Conservation (phyloP, 2,797 vertebrate genomes). For the Pseudotriccus pelzelni region DNA sequence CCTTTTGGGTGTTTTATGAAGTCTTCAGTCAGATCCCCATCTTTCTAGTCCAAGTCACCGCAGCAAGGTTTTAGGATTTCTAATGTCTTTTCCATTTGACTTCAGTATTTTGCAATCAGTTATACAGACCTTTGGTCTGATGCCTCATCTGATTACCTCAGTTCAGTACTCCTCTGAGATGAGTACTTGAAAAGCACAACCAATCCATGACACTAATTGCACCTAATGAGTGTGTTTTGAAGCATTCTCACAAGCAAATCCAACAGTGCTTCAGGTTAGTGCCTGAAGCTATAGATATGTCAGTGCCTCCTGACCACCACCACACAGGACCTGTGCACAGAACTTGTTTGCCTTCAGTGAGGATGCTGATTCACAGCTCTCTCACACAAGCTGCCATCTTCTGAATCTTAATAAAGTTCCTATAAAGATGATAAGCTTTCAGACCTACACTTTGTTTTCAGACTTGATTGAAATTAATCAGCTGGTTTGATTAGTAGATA, state of each 20-base stretch:
- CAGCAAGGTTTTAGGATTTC: not conserved
- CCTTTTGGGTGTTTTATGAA: not conserved
- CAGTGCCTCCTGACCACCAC: not conserved
- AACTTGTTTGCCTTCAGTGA: not conserved
- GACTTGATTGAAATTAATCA: constrained; percentile 9
- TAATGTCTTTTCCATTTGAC: not conserved
- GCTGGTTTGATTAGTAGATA: not conserved
- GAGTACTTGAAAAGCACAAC: not conserved
- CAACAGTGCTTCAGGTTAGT: not conserved
- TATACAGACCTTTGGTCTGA: not conserved
- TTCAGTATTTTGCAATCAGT: not conserved
- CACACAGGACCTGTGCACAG: not conserved
- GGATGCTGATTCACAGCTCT: not conserved
- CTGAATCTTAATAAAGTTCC: not conserved
- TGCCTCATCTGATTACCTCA: not conserved
- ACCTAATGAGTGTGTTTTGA: not conserved
- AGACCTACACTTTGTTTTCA: not conserved
- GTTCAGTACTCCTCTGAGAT: not conserved
- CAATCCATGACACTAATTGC: not conserved
- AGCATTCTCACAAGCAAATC: not conserved
- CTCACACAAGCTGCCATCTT: not conserved
- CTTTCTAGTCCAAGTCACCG: not conserved
- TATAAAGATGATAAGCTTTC: not conserved
- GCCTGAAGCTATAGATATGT: not conserved
- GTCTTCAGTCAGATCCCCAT: not conserved